phyloP scores from a whole-genome alignment of 1,140 invertebrate species.

The Delia radicum region DNA sequence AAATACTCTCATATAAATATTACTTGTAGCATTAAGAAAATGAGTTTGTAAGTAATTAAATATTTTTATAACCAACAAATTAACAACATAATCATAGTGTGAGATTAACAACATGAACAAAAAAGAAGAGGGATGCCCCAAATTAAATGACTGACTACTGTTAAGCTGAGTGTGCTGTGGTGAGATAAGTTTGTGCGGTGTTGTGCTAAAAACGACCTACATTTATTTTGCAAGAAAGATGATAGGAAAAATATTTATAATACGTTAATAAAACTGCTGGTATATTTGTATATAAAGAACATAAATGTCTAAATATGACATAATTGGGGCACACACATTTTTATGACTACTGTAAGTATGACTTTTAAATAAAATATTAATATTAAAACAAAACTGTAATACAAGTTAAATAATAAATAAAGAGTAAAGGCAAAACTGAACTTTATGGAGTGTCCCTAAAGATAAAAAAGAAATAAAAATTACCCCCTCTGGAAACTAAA shows the following conservation, averaged over 20 bases:
- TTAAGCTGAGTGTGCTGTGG: not conserved
- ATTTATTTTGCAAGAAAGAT: conserved; percentile 1
- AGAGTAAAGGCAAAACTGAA: no score
- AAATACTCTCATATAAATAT: no score
- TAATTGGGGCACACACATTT: not conserved
- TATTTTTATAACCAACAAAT: not conserved
- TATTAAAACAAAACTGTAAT: not conserved
- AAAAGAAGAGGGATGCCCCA: not conserved
- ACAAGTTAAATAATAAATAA: no score
- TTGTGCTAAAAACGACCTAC: not conserved
- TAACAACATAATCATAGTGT: not conserved
- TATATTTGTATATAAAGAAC: not conserved
- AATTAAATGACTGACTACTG: not conserved
- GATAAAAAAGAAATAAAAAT: no score
- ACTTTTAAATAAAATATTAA: not conserved
- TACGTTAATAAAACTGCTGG: not conserved
- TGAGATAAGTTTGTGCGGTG: not conserved
- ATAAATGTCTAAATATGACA: not conserved
- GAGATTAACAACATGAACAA: not conserved
- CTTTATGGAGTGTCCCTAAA: no score
- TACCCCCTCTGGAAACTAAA: no score
- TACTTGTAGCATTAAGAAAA: no score
- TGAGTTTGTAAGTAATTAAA: no score
- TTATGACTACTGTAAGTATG: not conserved
- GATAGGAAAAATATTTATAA: not conserved